Base-by-base conservation (phyloP, 2,797 vertebrate genomes). In the Neopelma chrysocephalum region DNA sequence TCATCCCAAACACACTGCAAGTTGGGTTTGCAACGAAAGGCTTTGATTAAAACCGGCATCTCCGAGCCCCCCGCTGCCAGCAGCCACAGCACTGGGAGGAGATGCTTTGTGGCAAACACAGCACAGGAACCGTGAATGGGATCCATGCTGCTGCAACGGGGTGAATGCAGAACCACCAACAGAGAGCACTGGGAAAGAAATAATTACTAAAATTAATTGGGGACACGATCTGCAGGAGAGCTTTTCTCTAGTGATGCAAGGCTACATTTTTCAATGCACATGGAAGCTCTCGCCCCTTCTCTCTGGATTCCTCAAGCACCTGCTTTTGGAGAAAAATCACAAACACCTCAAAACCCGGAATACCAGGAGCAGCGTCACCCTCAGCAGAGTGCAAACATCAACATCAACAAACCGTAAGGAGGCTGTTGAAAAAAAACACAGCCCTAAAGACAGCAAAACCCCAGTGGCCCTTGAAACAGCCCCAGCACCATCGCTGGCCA, bases 11-110 rank as follows among this genome's bases (percentile, higher is more conserved):
- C 11, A 48, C 45, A 61, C 48, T 19, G 17, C 40, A 70, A 64
- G 68, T 1, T 45, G 61, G 29, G 22, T 68, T 56, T 71, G 57
- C 65, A 83, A 16, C 42, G 65, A 80, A 81, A 90, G 56, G 80
- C n/a, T 60, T 34, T 86, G 64, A 88, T 71, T 54, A 51, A 34
- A 95, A 64, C 10, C 53, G 61, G 88, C 85, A 81, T 27, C 23
- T 68, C 80, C 2, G n/a, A 51, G 75, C 12, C 40, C 42, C 48
- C 29, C 23, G 45, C 48, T 75, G 82, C 64, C 92, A 90, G 85
- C 47, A 79, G 23, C 32, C 54, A 18, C 29, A 2, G 43, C 56
- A 13, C 79, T 72, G 26, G 36, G 56, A n/a, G 68, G 45, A 56
- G 84, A 70, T 0, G 11, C 69, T 48, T 42, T 60, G 70, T 11